These are phyloP conservation scores for Drosophila equinoxialis DNA, from an alignment of 1,140 invertebrate species.

Conservation along the genomic window DNA sequence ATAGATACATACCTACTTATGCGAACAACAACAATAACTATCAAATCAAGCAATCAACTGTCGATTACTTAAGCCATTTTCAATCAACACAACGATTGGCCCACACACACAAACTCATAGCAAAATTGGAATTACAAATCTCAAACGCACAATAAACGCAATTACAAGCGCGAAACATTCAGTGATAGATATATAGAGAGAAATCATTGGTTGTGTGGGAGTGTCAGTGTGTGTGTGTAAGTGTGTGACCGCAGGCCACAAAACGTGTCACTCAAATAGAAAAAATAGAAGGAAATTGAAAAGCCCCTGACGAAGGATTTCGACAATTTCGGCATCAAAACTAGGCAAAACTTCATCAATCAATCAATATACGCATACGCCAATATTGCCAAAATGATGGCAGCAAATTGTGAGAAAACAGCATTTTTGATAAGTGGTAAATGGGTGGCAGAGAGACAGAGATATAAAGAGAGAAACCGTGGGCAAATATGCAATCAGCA, in stretches of 20 bases:
- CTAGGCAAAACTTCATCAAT: conserved; percentile 52
- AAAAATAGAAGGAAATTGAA: conserved; percentile 60
- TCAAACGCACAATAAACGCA: conserved; percentile 79
- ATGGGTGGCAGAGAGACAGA: background rate
- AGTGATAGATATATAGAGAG: background rate
- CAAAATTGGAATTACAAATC: conserved; percentile 62
- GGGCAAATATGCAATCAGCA: conserved; percentile 40
- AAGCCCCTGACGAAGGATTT: conserved; percentile 42
- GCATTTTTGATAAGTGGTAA: conserved; percentile 64
- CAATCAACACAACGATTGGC: conserved; percentile 67
- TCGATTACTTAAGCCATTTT: conserved; percentile 80
- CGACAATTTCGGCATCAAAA: conserved; percentile 27
- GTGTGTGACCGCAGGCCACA: conserved; percentile 49
- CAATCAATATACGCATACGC: conserved; percentile 50
- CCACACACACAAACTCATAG: conserved; percentile 22
- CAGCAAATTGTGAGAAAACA: conserved; percentile 64
- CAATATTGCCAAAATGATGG: conserved; percentile 58
- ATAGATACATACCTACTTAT: conserved; percentile 3
- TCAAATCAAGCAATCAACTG: conserved; percentile 76
- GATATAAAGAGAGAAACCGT: conserved; percentile 8
- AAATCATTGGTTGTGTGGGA: background rate
- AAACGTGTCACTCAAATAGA: conserved; percentile 20
- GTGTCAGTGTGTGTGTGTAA: conserved; percentile 15
- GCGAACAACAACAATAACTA: conserved; percentile 54
- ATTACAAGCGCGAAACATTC: conserved; percentile 52